Conservation (phyloP, 2,888 invertebrate genomes). For the Noctuana brunneofusca region DNA sequence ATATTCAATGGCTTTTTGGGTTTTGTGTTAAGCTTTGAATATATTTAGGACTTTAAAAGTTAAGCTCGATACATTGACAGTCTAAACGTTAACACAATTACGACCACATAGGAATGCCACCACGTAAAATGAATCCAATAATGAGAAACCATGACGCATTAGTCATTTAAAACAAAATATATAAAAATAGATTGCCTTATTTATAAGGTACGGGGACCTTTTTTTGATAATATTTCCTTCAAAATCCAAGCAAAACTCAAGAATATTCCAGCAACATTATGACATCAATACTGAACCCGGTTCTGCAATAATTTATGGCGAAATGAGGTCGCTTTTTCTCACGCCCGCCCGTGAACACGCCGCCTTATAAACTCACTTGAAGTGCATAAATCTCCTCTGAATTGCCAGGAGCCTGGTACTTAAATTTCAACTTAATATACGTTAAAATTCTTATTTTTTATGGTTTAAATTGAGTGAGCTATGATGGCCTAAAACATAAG, state of each 20-base stretch:
- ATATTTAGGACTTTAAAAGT: constrained; percentile 24
- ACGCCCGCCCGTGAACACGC: constrained; percentile 41
- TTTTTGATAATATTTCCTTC: background rate
- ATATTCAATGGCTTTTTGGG: constrained; percentile 23
- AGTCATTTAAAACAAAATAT: too few species aligned
- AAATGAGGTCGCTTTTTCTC: constrained; percentile 46
- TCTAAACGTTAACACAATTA: constrained; percentile 2
- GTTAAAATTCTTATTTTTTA: too few species aligned
- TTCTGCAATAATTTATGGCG: constrained; percentile 47
- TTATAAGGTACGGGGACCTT: background rate
- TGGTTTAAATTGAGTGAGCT: too few species aligned
- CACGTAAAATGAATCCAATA: background rate
- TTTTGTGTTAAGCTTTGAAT: constrained; percentile 24
- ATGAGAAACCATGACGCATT: background rate
- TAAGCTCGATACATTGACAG: constrained; percentile 1
- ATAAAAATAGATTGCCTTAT: background rate
- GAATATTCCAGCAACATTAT: constrained; percentile 9
- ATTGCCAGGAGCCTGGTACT: constrained; percentile 5
- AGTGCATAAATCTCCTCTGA: constrained; percentile 2
- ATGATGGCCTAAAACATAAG: too few species aligned
- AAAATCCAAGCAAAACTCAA: background rate
- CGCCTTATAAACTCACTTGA: constrained; percentile 43
- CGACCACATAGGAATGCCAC: background rate
- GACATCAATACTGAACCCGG: constrained; percentile 24
- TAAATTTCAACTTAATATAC: background rate